Base-by-base conservation (phyloP, 2,888 invertebrate genomes). In the Hypsopygia costalis region DNA sequence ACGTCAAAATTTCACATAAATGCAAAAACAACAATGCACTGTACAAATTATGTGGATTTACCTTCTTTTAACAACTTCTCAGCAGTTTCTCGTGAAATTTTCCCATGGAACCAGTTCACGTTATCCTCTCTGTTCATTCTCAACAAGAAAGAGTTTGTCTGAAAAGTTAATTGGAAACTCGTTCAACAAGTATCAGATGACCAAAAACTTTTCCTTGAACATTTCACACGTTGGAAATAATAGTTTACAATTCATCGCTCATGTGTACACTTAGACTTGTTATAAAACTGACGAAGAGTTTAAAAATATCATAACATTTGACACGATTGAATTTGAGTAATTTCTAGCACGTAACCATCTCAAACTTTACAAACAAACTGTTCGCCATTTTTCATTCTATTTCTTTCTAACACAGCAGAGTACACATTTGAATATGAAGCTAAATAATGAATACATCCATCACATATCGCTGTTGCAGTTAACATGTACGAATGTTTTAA, bases 41-140 rank as follows among this genome's bases (percentile, higher is more conserved):
- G 29, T 34, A 16, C 34, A 34, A n/a, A 47, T 37, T 40, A 35
- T 34, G 16, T 16, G 16, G 16, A 31, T 40, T 25, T 53, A 94
- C 95, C 93, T 88, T 92, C 90, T 71, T 91, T 91, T 37, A 95
- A 79, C 44, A 94, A 82, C 71, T 91, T 90, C 82, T 94, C 95
- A 34, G 94, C 95, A 52, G 90, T 91, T 75, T 93, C 93, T 71
- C 94, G 90, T 46, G 93, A 91, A 70, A 94, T 91, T 89, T 93
- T 94, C 58, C 94, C 94, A 89, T 94, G 96, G 81, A 92, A 95
- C 95, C 95, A 96, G 75, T 92, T 92, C 66, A 95, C 91, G 73
- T 93, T 92, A 74, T 94, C 94, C 73, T 94, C 93, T 71, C 91
- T 91, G 81, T 90, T 92, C 93, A 92, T 92, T 80, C 89, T 91